phyloP scores from a whole-genome alignment of 1,140 invertebrate species.

The Palaemon carinicauda region DNA sequence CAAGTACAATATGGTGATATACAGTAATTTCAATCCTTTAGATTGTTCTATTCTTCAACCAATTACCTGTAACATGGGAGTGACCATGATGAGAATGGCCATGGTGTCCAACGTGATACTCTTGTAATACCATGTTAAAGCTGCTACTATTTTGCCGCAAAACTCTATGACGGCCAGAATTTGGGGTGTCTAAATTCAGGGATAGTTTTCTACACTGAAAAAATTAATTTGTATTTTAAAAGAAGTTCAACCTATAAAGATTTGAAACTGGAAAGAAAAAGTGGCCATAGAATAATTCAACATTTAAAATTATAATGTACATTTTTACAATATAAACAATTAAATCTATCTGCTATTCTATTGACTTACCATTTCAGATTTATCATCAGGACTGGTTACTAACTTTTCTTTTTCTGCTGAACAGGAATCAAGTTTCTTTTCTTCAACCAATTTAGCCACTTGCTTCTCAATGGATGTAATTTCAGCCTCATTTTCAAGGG shows the following conservation, averaged over 20 bases:
- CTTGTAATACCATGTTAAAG: conserved; percentile 50
- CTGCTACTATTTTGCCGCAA: conserved; percentile 41
- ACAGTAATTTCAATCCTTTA: too few relatives aligned
- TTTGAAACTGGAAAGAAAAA: not conserved
- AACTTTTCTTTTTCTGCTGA: conserved; percentile 38
- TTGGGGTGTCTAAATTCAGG: conserved; percentile 27
- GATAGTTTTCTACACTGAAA: conserved; percentile 32
- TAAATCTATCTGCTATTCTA: too few relatives aligned
- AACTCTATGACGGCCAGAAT: conserved; percentile 24
- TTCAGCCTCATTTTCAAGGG: conserved; percentile 10
- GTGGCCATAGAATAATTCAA: not conserved
- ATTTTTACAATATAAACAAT: too few relatives aligned
- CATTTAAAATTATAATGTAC: too few relatives aligned
- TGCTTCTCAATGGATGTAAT: not conserved
- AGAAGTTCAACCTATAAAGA: not conserved
- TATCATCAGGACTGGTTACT: conserved; percentile 26
- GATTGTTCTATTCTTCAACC: too few relatives aligned
- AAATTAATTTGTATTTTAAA: not conserved
- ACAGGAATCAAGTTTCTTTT: conserved; percentile 21
- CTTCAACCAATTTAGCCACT: not conserved
- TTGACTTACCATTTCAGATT: conserved; percentile 33
- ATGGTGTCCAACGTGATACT: conserved; percentile 72
- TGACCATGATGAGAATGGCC: conserved; percentile 86
- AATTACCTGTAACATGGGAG: conserved; percentile 69
- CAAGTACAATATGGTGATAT: too few relatives aligned